Evolutionary conservation across 2,888 invertebrate genomes (phyloP).

Genomic region (Drosophila kanekoi): DNA sequence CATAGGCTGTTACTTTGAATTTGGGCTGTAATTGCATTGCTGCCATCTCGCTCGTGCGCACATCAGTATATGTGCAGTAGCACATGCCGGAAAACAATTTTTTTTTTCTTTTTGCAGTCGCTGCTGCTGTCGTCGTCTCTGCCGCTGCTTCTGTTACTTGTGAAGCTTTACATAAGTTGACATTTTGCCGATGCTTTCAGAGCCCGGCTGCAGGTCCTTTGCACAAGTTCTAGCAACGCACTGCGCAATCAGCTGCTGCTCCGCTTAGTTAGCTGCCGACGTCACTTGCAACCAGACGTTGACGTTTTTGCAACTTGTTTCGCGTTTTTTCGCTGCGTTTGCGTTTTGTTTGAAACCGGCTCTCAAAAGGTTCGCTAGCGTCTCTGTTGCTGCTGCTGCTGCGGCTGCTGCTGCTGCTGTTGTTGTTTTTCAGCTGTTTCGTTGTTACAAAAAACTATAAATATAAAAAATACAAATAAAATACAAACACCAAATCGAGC

Average conservation of each 20-base stretch:
- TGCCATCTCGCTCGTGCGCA: constrained; percentile 66
- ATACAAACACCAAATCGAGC: constrained; percentile 11
- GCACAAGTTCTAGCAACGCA: constrained; percentile 68
- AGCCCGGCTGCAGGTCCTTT: constrained; percentile 77
- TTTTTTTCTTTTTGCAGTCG: constrained; percentile 23
- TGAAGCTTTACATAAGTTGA: constrained; percentile 76
- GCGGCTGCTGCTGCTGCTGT: background rate
- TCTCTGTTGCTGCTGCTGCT: constrained; percentile 55
- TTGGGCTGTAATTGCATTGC: constrained; percentile 73
- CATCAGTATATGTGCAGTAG: constrained; percentile 30
- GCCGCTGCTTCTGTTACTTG: constrained; percentile 16
- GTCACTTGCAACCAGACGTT: constrained; percentile 58
- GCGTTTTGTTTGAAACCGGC: constrained; percentile 63
- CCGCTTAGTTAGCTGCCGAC: constrained; percentile 30
- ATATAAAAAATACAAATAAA: constrained; percentile 3
- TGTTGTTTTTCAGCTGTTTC: constrained; percentile 74
- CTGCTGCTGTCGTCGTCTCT: constrained; percentile 13
- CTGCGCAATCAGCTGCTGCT: constrained; percentile 69
- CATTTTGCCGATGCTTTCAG: constrained; percentile 63
- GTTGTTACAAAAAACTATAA: constrained; percentile 30
- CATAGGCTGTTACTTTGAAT: constrained; percentile 60
- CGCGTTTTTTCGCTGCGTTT: constrained; percentile 42
- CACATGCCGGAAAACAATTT: constrained; percentile 52
- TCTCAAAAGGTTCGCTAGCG: constrained; percentile 66
- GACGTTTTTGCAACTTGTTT: constrained; percentile 56